Conservation (phyloP, 2,888 invertebrate species). For the Nomada flava region DNA sequence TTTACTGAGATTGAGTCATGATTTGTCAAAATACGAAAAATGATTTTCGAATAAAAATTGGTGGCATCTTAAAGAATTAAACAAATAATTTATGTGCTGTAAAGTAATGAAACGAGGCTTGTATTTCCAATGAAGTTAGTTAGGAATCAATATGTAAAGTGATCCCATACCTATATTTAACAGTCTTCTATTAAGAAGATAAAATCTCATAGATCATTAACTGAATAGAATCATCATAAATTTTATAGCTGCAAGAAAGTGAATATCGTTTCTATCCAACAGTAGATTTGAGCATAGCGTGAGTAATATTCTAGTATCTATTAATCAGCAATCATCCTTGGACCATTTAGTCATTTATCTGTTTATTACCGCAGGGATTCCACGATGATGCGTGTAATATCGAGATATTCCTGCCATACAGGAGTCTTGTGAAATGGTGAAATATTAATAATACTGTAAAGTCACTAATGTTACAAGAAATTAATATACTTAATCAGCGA, state of each 20-base stretch:
- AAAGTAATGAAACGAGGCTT: too few species aligned
- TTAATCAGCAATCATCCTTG: constrained; percentile 28
- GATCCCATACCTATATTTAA: background rate
- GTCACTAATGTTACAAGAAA: too few species aligned
- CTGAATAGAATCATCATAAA: background rate
- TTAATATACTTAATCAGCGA: too few species aligned
- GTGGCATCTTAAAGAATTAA: too few species aligned
- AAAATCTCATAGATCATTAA: background rate
- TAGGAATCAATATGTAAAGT: background rate
- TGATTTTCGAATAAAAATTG: too few species aligned
- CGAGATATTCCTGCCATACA: constrained; percentile 64
- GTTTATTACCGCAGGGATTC: constrained; percentile 47
- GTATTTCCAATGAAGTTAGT: background rate
- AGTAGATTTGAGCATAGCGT: background rate
- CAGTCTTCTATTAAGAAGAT: background rate
- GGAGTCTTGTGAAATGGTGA: constrained; percentile 41
- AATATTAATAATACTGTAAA: too few species aligned
- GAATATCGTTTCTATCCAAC: background rate
- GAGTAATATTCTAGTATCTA: constrained; percentile 10
- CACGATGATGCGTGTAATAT: constrained; percentile 33
- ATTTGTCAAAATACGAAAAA: too few species aligned
- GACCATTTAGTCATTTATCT: constrained; percentile 46
- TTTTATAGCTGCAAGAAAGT: too few species aligned
- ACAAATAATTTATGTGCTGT: too few species aligned
- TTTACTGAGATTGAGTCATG: too few species aligned